phyloP scores from a whole-genome alignment of 2,888 invertebrate species.

The Sturmia bella region DNA sequence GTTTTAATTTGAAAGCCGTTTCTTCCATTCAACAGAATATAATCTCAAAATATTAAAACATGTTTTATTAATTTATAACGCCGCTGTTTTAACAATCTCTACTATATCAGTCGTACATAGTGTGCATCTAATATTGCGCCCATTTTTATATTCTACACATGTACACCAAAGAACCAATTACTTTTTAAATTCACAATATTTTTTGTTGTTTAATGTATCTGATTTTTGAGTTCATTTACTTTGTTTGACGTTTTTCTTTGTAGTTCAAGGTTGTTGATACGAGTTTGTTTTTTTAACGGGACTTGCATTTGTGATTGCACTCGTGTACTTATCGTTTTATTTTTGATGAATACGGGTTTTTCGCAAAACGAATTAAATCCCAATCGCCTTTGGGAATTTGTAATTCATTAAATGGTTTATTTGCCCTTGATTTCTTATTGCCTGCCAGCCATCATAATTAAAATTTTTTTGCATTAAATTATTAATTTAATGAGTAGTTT shows the following conservation, averaged over 20 bases:
- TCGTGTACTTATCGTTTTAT: background rate
- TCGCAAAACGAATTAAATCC: constrained; percentile 11
- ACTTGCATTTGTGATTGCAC: background rate
- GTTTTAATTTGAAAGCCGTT: too few species aligned
- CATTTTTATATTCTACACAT: too few species aligned
- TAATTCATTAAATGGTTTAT: background rate
- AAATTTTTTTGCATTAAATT: background rate
- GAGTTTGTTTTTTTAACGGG: background rate
- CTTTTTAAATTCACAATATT: too few species aligned
- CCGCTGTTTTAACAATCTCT: too few species aligned
- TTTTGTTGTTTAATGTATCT: too few species aligned
- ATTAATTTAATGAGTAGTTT: too few species aligned
- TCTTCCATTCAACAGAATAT: too few species aligned
- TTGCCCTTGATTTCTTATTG: background rate
- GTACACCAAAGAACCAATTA: too few species aligned
- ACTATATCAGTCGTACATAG: too few species aligned
- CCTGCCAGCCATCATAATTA: background rate
- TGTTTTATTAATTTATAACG: too few species aligned
- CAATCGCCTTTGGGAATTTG: background rate
- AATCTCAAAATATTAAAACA: too few species aligned
- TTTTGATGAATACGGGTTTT: background rate
- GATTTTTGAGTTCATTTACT: background rate
- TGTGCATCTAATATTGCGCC: too few species aligned
- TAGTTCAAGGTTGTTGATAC: constrained; percentile 43
- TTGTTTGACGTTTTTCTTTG: background rate